phyloP scores from a whole-genome alignment of 2,113 vertebrate genomes.

The Petaurus breviceps region DNA sequence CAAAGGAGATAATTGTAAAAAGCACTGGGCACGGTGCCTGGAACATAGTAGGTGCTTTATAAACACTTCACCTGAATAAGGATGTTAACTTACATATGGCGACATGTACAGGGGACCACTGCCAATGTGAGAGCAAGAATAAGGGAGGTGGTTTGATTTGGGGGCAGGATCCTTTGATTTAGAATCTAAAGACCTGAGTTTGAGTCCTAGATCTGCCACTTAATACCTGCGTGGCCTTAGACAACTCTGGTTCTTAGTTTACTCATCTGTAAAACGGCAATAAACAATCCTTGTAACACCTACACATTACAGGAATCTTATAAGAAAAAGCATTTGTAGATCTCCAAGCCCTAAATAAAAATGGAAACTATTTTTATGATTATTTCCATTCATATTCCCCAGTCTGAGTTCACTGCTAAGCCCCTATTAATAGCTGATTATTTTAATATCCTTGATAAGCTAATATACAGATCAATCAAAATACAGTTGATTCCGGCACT shows the following conservation, averaged over 20 bases:
- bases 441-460: not conserved
- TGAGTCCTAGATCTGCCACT: not conserved
- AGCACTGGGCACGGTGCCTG: not conserved
- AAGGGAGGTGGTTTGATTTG: not conserved
- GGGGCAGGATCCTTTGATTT: not conserved
- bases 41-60: not conserved
- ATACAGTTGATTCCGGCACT: not conserved
- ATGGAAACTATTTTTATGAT: not conserved
- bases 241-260: not conserved
- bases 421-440: not conserved
- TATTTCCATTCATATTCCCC: not conserved
- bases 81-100: not conserved
- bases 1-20: not conserved
- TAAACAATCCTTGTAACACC: not conserved
- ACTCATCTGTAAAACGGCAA: not conserved
- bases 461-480: slow-evolving; percentile 45
- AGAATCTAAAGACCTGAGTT: not conserved
- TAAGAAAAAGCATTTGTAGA: not conserved
- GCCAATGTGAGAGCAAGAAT: not conserved
- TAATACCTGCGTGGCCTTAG: not conserved
- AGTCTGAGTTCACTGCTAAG: not conserved
- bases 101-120: not conserved
- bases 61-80: not conserved
- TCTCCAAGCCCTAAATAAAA: not conserved
- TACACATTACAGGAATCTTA: not conserved